Conservation (phyloP, 2,888 invertebrate species). For the Drosophila nigricruria region DNA sequence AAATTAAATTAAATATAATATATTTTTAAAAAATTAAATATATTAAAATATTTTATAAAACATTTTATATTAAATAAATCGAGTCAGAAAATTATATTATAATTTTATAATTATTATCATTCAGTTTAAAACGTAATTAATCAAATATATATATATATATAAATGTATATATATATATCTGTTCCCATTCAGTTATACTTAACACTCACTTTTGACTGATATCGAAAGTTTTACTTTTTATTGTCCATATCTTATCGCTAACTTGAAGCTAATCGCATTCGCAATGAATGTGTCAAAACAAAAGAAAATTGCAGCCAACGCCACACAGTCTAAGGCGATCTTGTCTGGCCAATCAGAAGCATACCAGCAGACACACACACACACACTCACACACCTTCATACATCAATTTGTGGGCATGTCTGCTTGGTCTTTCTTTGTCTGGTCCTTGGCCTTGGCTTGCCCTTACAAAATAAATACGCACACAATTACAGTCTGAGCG, state of each 20-base stretch:
- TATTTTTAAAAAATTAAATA: too few species aligned
- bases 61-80: too few species aligned
- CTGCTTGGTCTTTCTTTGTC: slow-evolving; percentile 58
- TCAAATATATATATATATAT: background rate
- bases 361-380: background rate
- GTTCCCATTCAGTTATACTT: background rate
- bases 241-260: slow-evolving; percentile 14
- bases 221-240: background rate
- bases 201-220: slow-evolving; percentile 4
- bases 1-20: too few species aligned
- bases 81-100: too few species aligned
- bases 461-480: slow-evolving; percentile 6
- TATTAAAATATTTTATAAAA: too few species aligned
- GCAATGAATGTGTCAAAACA: slow-evolving; percentile 22
- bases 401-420: slow-evolving; percentile 1
- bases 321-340: slow-evolving; percentile 57
- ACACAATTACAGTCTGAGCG: slow-evolving; percentile 1
- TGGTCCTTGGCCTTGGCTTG: slow-evolving; percentile 72
- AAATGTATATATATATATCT: too few species aligned
- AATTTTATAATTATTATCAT: background rate
- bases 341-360: slow-evolving; percentile 36
- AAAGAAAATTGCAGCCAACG: slow-evolving; percentile 28
- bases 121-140: background rate
- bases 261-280: slow-evolving; percentile 13
- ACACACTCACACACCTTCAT: background rate